Percentiles rank a stretch among this genome's conserved stretches.
phyloP scores from a whole-genome alignment of 2,113 vertebrate species.

The Nettapus auritus region DNA sequence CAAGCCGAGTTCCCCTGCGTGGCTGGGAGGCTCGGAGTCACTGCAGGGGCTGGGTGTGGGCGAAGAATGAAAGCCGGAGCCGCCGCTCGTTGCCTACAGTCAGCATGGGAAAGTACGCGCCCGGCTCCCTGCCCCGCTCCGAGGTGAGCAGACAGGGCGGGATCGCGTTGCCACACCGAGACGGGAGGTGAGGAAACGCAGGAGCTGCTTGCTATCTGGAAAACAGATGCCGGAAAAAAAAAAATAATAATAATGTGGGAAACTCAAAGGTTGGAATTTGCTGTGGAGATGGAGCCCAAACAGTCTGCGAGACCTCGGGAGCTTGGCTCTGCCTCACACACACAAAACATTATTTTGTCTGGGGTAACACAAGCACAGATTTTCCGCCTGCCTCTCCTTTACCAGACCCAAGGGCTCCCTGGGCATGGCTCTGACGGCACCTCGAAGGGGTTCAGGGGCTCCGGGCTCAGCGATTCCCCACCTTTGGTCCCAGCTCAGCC shows the following conservation, averaged over 20 bases:
- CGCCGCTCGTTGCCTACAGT: neutral
- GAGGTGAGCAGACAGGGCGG: slow-evolving; percentile 36
- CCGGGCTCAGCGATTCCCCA: neutral
- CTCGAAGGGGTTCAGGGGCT: fast-evolving
- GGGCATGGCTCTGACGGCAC: neutral
- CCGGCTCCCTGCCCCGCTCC: neutral
- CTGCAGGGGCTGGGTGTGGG: neutral
- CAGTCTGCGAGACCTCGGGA: neutral
- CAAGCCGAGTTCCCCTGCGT: neutral
- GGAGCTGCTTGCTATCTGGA: neutral
- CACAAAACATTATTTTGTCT: neutral
- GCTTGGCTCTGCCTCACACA: neutral
- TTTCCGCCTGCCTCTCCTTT: neutral
- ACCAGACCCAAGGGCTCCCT: fast-evolving
- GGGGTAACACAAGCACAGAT: neutral
- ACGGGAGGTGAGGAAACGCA: slow-evolving; percentile 14
- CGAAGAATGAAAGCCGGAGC: neutral
- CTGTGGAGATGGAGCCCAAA: neutral
- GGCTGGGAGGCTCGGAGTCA: neutral
- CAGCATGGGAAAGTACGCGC: neutral
- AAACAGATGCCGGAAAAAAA: neutral
- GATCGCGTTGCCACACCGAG: neutral
- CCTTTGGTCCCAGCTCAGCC: neutral
- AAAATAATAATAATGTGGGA: neutral
- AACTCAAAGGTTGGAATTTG: neutral